Evolutionary conservation across 2,113 vertebrate species (phyloP).

Genomic region (Burhinus bistriatus): DNA sequence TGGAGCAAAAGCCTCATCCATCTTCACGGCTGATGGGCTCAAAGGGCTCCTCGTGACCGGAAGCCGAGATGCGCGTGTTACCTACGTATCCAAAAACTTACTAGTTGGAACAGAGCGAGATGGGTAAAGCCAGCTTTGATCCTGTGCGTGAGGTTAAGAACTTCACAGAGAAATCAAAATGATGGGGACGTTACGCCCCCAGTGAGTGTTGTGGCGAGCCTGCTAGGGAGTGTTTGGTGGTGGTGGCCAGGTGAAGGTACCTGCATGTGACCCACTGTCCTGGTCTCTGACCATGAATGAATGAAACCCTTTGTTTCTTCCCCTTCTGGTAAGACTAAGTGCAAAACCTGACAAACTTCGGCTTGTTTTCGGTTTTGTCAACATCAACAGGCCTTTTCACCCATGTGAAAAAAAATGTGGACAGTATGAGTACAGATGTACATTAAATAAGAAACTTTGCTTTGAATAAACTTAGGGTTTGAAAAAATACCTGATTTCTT

Average conservation of each 20-base stretch:
- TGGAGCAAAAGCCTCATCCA: no score
- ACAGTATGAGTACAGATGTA: rapidly evolving
- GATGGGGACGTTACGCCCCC: rapidly evolving
- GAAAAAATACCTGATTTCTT: background rate
- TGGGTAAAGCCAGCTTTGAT: no score
- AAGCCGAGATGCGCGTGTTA: rapidly evolving
- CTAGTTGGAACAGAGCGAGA: rapidly evolving
- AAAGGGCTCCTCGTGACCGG: rapidly evolving
- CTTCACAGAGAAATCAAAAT: rapidly evolving
- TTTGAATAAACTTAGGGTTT: background rate
- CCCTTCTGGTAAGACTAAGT: background rate
- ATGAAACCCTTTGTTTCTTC: rapidly evolving
- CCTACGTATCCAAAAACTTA: rapidly evolving
- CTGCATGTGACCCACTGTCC: rapidly evolving
- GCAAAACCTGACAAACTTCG: background rate
- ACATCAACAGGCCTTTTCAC: background rate
- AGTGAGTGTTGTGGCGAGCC: no score
- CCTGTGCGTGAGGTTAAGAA: rapidly evolving
- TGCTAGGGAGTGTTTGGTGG: rapidly evolving
- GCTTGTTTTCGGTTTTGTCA: no score
- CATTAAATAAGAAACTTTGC: no score
- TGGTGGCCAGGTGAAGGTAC: background rate
- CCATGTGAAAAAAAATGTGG: rapidly evolving
- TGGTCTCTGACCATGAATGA: rapidly evolving
- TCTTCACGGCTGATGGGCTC: rapidly evolving